Conservation (phyloP, 1,140 invertebrate genomes). For the Calosoma granatense region DNA sequence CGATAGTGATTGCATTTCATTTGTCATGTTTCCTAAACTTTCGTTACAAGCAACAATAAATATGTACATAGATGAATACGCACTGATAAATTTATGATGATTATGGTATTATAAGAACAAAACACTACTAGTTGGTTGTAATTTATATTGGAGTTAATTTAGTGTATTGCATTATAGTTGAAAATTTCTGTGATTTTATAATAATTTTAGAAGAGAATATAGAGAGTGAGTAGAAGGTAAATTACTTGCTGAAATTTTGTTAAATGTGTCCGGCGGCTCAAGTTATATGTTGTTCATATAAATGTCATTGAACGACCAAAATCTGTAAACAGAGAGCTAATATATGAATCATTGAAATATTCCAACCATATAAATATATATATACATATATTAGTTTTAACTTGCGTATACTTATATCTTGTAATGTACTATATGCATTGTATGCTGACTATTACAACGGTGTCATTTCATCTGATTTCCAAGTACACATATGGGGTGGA, state of each 20-base stretch:
- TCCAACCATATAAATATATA: too few species aligned
- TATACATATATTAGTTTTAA: too few species aligned
- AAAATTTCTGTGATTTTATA: constrained; percentile 5
- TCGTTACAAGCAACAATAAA: not conserved
- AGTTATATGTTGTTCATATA: not conserved
- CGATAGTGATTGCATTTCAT: not conserved
- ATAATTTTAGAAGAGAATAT: constrained; percentile 1
- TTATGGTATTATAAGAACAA: not conserved
- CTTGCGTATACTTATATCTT: too few species aligned
- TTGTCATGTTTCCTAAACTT: not conserved
- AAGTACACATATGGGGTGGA: too few species aligned
- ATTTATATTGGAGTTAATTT: not conserved
- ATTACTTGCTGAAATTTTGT: not conserved
- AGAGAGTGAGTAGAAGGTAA: not conserved
- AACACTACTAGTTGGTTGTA: not conserved
- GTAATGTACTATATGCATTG: too few species aligned
- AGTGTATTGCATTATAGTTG: not conserved
- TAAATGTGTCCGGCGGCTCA: not conserved
- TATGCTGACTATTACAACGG: too few species aligned
- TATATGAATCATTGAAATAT: too few species aligned
- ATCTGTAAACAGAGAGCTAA: too few species aligned
- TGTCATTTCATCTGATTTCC: too few species aligned
- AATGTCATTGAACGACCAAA: not conserved
- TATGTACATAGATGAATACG: not conserved
- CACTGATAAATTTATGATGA: not conserved